These are phyloP conservation scores for Polyploca ridens DNA, from an alignment of 2,888 invertebrate species.

Conservation along the genomic window DNA sequence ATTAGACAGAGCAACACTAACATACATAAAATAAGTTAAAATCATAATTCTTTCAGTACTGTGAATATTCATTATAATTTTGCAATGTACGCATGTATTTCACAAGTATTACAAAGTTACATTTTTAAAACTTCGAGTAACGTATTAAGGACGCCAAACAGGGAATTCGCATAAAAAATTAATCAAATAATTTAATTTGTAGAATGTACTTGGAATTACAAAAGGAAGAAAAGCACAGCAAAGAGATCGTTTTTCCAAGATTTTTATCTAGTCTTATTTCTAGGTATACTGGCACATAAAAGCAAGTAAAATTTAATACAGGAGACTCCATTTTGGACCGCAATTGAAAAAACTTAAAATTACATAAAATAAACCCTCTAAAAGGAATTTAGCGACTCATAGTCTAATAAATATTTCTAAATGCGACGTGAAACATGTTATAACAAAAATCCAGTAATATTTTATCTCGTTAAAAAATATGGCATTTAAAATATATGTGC, in stretches of 20 bases:
- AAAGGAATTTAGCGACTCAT: not conserved
- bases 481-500: not conserved
- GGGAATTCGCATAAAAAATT: too few species aligned
- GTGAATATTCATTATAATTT: too few species aligned
- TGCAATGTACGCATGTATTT: too few species aligned
- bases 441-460: not conserved
- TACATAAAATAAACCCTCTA: constrained; percentile 6
- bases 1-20: too few species aligned
- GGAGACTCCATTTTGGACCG: not conserved
- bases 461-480: not conserved
- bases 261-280: not conserved
- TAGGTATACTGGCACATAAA: not conserved
- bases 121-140: too few species aligned
- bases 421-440: not conserved
- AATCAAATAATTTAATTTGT: too few species aligned
- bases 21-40: too few species aligned
- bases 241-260: not conserved
- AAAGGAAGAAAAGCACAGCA: too few species aligned
- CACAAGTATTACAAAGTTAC: too few species aligned
- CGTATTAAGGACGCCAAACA: too few species aligned
- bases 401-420: not conserved
- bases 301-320: not conserved
- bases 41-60: too few species aligned
- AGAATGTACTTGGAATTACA: too few species aligned
- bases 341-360: constrained; percentile 7